Evolutionary conservation across 2,113 vertebrate species (phyloP).

Genomic region (Callithrix jacchus): DNA sequence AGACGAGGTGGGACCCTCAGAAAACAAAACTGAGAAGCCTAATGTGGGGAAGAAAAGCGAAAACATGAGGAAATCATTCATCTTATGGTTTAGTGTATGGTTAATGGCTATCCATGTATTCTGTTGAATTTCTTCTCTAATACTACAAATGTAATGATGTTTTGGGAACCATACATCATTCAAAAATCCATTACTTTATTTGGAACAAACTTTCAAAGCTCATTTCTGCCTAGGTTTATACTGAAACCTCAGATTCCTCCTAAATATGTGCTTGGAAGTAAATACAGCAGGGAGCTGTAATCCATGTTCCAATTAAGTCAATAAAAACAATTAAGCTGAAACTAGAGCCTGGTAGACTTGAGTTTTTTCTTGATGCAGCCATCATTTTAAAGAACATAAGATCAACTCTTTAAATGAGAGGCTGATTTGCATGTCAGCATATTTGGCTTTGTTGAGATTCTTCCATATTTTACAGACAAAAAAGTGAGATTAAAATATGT

Average conservation of each 20-base stretch:
- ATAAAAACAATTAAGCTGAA: not conserved
- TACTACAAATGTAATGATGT: not conserved
- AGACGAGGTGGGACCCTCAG: not conserved
- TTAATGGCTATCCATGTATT: not conserved
- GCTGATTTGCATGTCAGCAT: not conserved
- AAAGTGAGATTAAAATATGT: not conserved
- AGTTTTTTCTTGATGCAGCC: not conserved
- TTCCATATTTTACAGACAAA: not conserved
- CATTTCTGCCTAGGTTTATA: not conserved
- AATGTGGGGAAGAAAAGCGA: not conserved
- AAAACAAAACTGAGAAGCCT: not conserved
- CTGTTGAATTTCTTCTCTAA: not conserved
- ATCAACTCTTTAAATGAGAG: not conserved
- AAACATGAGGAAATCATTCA: not conserved
- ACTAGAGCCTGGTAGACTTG: not conserved
- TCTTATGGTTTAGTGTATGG: not conserved
- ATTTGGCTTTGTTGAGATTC: constrained; percentile 18
- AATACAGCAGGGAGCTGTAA: not conserved
- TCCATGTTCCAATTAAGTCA: not conserved
- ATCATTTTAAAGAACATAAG: not conserved
- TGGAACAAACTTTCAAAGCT: not conserved
- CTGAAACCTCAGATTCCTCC: not conserved
- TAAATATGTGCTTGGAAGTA: not conserved
- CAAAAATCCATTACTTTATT: not conserved
- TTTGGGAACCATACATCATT: not conserved